phyloP scores from a whole-genome alignment of 2,797 vertebrate species.

The Betta splendens region DNA sequence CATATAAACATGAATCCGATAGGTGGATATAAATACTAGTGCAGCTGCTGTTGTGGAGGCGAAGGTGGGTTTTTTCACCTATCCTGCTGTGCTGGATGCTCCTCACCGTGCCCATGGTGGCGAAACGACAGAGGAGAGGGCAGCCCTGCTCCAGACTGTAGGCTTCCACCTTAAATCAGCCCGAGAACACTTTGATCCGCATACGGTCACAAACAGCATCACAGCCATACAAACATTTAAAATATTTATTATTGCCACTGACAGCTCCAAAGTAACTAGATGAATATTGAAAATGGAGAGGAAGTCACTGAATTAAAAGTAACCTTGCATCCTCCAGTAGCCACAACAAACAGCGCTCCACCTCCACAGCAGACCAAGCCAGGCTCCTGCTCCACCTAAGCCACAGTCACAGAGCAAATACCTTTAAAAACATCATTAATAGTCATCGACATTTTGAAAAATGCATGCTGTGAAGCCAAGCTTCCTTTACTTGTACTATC shows the following conservation, averaged over 20 bases:
- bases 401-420: not conserved
- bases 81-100: slow-evolving; percentile 85
- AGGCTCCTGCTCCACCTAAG: slow-evolving; percentile 84
- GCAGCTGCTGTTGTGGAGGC: not conserved
- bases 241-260: too few species aligned
- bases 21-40: not conserved
- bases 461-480: not conserved
- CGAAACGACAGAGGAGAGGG: slow-evolving; percentile 86
- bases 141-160: slow-evolving; percentile 83
- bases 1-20: not conserved
- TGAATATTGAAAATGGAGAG: not conserved
- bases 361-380: slow-evolving; percentile 89
- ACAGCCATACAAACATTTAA: too few species aligned
- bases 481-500: slow-evolving; percentile 81
- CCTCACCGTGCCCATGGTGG: slow-evolving; percentile 87
- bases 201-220: too few species aligned
- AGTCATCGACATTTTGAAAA: not conserved
- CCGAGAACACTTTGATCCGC: slow-evolving; percentile 1
- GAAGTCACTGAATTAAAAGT: not conserved
- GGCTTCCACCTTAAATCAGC: slow-evolving; percentile 80
- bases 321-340: slow-evolving; percentile 86
- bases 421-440: not conserved
- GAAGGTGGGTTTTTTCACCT: slow-evolving; percentile 49
- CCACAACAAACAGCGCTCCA: slow-evolving; percentile 87
- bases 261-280: not conserved